Evolutionary conservation across 2,113 vertebrate species (phyloP).

Genomic region (Rhipidura dahli): DNA sequence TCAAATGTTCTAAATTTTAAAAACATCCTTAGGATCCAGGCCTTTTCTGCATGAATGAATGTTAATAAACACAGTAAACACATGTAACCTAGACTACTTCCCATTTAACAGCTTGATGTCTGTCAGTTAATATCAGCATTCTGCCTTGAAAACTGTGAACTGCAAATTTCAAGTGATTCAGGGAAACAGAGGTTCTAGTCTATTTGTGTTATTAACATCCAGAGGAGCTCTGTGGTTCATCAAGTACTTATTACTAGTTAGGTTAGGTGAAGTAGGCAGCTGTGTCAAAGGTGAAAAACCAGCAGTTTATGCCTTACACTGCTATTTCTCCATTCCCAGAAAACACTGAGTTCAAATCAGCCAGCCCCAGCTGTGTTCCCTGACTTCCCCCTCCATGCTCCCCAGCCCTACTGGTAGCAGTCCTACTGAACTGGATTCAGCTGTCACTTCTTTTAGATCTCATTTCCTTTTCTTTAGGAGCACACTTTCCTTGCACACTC

Average conservation of each 20-base stretch:
- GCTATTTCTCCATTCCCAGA: not conserved
- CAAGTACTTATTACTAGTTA: not conserved
- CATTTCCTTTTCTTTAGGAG: not conserved
- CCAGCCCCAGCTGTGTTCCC: not conserved
- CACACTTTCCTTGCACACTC: not conserved
- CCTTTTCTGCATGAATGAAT: not conserved
- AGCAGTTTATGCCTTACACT: not conserved
- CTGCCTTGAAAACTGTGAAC: not conserved
- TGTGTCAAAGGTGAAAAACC: not conserved
- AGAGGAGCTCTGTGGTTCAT: not conserved
- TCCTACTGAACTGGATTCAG: not conserved
- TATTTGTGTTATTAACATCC: not conserved
- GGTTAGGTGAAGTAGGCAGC: not conserved
- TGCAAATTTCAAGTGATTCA: not conserved
- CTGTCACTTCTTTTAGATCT: not conserved
- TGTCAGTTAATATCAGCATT: not conserved
- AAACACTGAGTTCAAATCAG: not conserved
- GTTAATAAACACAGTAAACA: not conserved
- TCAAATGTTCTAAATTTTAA: not conserved
- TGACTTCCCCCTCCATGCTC: not conserved
- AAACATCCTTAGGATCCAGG: not conserved
- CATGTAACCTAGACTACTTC: not conserved
- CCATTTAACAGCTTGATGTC: not conserved
- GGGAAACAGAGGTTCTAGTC: not conserved
- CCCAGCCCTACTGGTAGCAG: not conserved